Evolutionary conservation across 1,140 invertebrate species (phyloP).

Genomic region (Drosophila auraria): DNA sequence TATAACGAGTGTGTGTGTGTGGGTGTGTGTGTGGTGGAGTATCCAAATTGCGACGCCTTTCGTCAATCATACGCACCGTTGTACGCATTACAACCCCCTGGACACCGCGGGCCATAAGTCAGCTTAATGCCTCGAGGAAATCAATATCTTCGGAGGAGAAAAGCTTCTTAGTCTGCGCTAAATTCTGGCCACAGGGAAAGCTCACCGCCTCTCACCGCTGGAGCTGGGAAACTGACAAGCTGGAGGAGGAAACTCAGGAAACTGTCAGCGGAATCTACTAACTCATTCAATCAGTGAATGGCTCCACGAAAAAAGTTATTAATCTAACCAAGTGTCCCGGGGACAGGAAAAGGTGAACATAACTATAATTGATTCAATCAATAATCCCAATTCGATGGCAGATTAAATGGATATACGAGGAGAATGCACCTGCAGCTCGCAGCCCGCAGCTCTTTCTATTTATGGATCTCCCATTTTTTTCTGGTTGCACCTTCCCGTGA

Average conservation of each 20-base stretch:
- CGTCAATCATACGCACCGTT: constrained; percentile 55
- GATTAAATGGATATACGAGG: neutral
- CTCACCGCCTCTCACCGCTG: neutral
- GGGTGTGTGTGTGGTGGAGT: constrained; percentile 9
- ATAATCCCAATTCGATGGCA: neutral
- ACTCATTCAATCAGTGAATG: constrained; percentile 11
- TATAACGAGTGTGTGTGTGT: neutral
- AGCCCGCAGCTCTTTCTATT: neutral
- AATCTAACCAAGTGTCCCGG: constrained; percentile 1
- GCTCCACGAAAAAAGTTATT: constrained; percentile 8
- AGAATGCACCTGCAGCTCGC: constrained; percentile 9
- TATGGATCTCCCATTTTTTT: neutral
- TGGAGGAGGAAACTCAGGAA: neutral
- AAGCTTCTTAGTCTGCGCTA: constrained; percentile 18
- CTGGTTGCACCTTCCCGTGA: too few relatives aligned
- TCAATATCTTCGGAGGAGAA: constrained; percentile 24
- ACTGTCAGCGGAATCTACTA: constrained; percentile 3
- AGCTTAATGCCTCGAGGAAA: constrained; percentile 33
- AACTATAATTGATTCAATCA: constrained; percentile 14
- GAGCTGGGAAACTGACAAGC: neutral
- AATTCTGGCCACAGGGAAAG: constrained; percentile 4
- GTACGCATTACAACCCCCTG: constrained; percentile 28
- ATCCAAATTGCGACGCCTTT: constrained; percentile 45
- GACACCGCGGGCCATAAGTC: constrained; percentile 26
- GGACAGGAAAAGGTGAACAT: constrained; percentile 1